phyloP scores from a whole-genome alignment of 2,113 vertebrate genomes.

The Scartelaos histophorus region DNA sequence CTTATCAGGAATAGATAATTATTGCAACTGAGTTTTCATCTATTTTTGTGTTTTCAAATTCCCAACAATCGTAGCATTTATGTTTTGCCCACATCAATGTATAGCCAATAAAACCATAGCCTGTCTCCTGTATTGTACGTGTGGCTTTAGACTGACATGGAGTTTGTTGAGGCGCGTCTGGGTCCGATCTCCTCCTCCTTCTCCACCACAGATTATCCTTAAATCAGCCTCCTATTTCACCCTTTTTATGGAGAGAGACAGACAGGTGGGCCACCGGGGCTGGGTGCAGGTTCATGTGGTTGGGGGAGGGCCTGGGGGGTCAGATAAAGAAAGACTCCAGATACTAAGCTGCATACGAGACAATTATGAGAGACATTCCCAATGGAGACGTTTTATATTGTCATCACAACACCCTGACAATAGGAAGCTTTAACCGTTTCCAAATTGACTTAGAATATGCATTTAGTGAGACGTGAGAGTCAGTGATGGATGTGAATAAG shows the following conservation, averaged over 20 bases:
- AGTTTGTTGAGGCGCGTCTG: constrained; percentile 45
- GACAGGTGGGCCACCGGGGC: constrained; percentile 14
- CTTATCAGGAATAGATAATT: background rate
- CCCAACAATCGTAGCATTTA: too few species aligned
- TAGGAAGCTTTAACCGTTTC: constrained; percentile 2
- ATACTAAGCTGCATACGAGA: constrained; percentile 17
- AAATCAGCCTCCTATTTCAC: constrained; percentile 48
- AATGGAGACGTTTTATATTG: background rate
- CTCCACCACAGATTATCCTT: constrained; percentile 43
- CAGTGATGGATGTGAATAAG: background rate
- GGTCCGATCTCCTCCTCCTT: constrained; percentile 44
- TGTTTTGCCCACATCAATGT: background rate
- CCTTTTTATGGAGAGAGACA: constrained; percentile 15
- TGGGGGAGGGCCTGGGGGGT: background rate
- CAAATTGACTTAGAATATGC: background rate
- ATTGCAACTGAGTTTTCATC: background rate
- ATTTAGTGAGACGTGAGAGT: background rate
- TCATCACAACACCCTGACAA: background rate
- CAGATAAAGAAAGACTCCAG: background rate
- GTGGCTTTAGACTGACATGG: background rate
- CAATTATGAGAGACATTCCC: constrained; percentile 34
- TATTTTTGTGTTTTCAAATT: background rate
- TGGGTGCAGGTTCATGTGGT: constrained; percentile 20
- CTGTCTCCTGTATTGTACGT: background rate
- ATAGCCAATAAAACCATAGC: too few species aligned